Evolutionary conservation across 1,140 invertebrate species (phyloP).

Genomic region (Manduca sexta): DNA sequence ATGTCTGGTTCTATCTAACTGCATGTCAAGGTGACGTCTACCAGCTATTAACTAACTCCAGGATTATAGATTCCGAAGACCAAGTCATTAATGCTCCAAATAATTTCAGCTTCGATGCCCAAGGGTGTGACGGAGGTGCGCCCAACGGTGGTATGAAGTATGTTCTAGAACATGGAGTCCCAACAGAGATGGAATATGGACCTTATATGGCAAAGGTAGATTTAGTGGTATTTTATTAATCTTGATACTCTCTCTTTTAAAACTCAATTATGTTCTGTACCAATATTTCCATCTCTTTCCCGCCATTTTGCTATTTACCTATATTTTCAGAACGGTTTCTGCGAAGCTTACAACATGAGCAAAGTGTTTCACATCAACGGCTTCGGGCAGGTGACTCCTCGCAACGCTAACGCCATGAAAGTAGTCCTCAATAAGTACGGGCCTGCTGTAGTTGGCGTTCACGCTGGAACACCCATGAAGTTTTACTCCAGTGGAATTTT

Average conservation of each 20-base stretch:
- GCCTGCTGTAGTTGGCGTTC: conserved; percentile 84
- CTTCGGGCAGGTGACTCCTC: conserved; percentile 79
- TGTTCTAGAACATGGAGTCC: conserved; percentile 72
- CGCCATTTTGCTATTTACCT: too few species aligned
- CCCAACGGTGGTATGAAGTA: conserved; percentile 80
- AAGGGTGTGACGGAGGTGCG: conserved; percentile 81
- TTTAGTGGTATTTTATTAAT: background rate
- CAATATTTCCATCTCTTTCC: too few species aligned
- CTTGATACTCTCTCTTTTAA: too few species aligned
- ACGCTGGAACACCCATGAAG: conserved; percentile 86
- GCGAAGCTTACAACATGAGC: conserved; percentile 63
- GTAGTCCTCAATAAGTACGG: conserved; percentile 87
- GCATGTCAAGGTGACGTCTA: too few species aligned
- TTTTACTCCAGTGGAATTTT: conserved; percentile 84
- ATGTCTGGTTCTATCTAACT: too few species aligned
- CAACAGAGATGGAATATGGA: conserved; percentile 64
- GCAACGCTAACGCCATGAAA: conserved; percentile 74
- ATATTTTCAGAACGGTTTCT: conserved; percentile 75
- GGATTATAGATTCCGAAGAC: too few species aligned
- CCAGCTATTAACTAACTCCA: too few species aligned
- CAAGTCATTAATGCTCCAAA: too few species aligned
- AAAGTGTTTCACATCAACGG: conserved; percentile 76
- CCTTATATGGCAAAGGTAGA: conserved; percentile 54
- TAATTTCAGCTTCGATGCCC: conserved; percentile 64
- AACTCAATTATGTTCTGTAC: too few species aligned